These are phyloP conservation scores for Vulpes ferrilata DNA, from an alignment of 2,113 vertebrate species.

Conservation along the genomic window DNA sequence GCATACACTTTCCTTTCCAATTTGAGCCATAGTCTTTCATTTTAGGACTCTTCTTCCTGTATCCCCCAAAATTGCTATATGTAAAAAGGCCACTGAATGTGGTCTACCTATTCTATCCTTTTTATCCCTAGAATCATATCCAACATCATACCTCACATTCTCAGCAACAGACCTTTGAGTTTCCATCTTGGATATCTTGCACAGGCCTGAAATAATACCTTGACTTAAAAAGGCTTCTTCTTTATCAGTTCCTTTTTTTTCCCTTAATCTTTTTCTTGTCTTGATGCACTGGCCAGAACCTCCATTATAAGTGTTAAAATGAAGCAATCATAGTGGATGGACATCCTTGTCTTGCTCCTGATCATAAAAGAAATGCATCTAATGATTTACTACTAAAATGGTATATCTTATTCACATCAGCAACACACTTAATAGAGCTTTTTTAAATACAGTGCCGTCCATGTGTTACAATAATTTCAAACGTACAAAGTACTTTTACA, in stretches of 20 bases:
- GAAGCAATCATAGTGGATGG: constrained; percentile 9
- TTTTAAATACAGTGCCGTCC: background rate
- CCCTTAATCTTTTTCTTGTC: background rate
- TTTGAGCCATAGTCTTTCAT: background rate
- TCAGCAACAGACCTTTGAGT: background rate
- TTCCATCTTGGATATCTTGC: background rate
- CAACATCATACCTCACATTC: background rate
- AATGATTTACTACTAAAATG: background rate
- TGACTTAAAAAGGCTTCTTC: background rate
- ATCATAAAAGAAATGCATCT: constrained; percentile 1
- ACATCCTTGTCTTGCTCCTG: background rate
- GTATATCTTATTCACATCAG: background rate
- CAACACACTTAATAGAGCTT: background rate
- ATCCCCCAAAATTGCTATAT: background rate
- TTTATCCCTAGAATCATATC: constrained; percentile 34
- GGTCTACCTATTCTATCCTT: background rate
- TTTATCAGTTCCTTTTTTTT: background rate
- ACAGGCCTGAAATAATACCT: background rate
- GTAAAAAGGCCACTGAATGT: background rate
- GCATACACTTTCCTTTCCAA: background rate
- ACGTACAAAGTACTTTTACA: background rate
- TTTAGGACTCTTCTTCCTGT: background rate
- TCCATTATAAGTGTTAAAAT: constrained; percentile 15
- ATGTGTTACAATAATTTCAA: background rate
- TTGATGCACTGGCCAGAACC: background rate